Percentiles rank a stretch among this genome's conserved stretches.
These are phyloP conservation scores for Phallusia fumigata DNA, from an alignment of 23 tunicate species.

Conservation along the genomic window DNA sequence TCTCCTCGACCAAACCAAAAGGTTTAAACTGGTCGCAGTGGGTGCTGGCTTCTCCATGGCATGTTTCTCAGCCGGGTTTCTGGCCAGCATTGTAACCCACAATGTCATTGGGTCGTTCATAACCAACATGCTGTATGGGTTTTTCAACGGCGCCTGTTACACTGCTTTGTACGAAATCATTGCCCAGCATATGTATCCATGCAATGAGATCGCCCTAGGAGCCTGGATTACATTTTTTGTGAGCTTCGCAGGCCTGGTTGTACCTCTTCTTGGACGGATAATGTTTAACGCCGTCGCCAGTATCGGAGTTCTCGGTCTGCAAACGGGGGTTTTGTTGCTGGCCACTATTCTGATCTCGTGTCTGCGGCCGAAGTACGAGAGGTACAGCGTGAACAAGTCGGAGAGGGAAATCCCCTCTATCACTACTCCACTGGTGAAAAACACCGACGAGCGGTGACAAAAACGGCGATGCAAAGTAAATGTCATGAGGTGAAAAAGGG, in stretches of 20 bases:
- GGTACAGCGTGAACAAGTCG: constrained; percentile 23
- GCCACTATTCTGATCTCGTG: constrained; percentile 21
- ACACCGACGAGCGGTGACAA: neutral
- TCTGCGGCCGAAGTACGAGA: constrained; percentile 40
- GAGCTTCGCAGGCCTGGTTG: constrained; percentile 15
- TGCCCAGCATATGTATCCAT: constrained; percentile 63
- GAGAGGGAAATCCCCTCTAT: constrained; percentile 11
- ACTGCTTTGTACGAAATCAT: constrained; percentile 69
- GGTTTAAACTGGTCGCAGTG: constrained; percentile 30
- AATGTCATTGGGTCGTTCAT: constrained; percentile 14
- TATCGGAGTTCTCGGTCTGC: constrained; percentile 28
- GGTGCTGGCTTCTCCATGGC: constrained; percentile 51
- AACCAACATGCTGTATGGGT: constrained; percentile 43
- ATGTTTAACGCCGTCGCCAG: constrained; percentile 25
- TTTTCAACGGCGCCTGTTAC: constrained; percentile 76
- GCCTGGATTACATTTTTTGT: constrained; percentile 69
- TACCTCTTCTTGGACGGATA: constrained; percentile 42
- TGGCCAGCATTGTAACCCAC: neutral
- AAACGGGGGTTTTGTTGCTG: constrained; percentile 18
- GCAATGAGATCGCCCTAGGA: constrained; percentile 57
- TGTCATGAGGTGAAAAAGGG: too few relatives aligned
- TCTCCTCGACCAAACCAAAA: constrained; percentile 34
- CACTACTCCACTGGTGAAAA: constrained; percentile 13
- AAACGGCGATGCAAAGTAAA: too few relatives aligned
- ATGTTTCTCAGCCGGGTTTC: constrained; percentile 32